phyloP scores from a whole-genome alignment of 2,888 invertebrate species.

The Lochmaea crataegi region DNA sequence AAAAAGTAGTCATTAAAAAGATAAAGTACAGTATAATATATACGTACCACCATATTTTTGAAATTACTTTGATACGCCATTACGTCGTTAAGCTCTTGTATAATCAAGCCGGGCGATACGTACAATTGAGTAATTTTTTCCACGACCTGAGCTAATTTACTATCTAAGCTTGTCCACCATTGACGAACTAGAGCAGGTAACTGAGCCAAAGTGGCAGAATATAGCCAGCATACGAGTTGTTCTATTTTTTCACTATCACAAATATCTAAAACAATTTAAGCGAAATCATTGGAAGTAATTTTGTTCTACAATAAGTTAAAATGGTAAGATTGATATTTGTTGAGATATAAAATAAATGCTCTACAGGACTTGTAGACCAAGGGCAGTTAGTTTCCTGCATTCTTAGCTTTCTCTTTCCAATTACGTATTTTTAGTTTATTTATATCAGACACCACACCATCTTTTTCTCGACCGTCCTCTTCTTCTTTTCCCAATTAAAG shows the following conservation, averaged over 20 bases:
- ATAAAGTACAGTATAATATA: slow-evolving; percentile 1
- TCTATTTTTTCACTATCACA: slow-evolving; percentile 65
- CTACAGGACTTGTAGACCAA: no score
- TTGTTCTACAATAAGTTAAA: no score
- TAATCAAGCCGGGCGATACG: slow-evolving; percentile 75
- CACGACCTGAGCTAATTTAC: slow-evolving; percentile 73
- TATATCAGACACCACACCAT: no score
- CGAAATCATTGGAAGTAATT: not conserved
- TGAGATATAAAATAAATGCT: no score
- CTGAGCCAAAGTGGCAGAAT: slow-evolving; percentile 71
- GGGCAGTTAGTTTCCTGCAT: no score
- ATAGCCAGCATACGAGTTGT: slow-evolving; percentile 75
- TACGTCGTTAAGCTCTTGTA: slow-evolving; percentile 73
- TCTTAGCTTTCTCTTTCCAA: no score
- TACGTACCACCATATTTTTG: slow-evolving; percentile 74
- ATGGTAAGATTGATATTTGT: no score
- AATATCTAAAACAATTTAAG: slow-evolving; percentile 47
- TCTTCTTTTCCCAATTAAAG: no score
- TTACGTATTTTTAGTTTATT: no score
- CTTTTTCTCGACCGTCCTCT: no score
- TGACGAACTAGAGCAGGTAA: slow-evolving; percentile 80
- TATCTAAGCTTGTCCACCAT: slow-evolving; percentile 80
- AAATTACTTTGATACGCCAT: slow-evolving; percentile 69
- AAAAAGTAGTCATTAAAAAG: not conserved
- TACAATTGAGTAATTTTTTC: slow-evolving; percentile 77